phyloP scores from a whole-genome alignment of 2,888 invertebrate genomes.

The Melinaea marsaeus region DNA sequence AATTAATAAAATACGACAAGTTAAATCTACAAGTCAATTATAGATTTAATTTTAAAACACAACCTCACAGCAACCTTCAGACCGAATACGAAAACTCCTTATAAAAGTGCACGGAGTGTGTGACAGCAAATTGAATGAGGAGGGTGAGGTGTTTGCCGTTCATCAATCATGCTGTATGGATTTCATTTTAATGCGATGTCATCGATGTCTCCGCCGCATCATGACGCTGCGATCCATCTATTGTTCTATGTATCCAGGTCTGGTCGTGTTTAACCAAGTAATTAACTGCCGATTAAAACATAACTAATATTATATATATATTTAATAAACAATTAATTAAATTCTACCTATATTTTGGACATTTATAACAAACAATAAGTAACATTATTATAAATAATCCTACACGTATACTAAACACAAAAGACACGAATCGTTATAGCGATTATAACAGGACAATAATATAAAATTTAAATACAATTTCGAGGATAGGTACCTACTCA shows the following conservation, averaged over 20 bases:
- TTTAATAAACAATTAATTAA: too few species aligned
- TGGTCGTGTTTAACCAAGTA: conserved; percentile 30
- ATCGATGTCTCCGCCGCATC: conserved; percentile 63
- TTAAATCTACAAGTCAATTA: too few species aligned
- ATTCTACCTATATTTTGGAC: too few species aligned
- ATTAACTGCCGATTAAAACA: conserved; percentile 19
- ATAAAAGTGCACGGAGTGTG: conserved; percentile 41
- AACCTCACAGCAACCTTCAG: conserved; percentile 7
- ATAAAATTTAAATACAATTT: background rate
- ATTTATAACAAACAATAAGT: too few species aligned
- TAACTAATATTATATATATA: too few species aligned
- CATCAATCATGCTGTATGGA: conserved; percentile 76
- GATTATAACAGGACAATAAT: background rate
- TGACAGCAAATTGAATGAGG: conserved; percentile 73
- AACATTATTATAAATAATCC: background rate
- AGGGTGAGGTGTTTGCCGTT: conserved; percentile 66
- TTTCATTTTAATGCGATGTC: conserved; percentile 76
- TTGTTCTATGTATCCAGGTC: conserved; percentile 39
- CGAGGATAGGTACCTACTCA: background rate
- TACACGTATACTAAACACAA: background rate
- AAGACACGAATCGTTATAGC: background rate
- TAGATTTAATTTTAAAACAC: too few species aligned
- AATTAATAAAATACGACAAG: too few species aligned
- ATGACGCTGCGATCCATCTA: conserved; percentile 37
- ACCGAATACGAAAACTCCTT: conserved; percentile 17